Percentiles rank a stretch among this genome's conserved stretches.
phyloP scores from a whole-genome alignment of 1,140 invertebrate species.

The Wasmannia auropunctata region DNA sequence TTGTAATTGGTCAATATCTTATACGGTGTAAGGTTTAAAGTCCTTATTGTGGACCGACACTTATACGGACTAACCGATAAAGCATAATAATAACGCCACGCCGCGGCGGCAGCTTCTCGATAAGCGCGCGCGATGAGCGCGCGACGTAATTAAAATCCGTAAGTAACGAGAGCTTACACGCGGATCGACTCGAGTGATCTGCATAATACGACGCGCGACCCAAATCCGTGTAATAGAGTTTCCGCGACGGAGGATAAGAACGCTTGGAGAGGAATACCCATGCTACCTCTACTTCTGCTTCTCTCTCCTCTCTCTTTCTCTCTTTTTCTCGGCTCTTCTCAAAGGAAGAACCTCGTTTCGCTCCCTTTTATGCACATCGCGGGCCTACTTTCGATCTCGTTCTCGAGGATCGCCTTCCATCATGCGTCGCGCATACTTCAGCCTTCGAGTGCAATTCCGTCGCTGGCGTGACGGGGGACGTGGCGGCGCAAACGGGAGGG shows the following conservation, averaged over 20 bases:
- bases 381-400: conserved; percentile 72
- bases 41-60: too few relatives aligned
- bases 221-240: conserved; percentile 66
- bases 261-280: conserved; percentile 30
- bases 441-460: conserved; percentile 66
- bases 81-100: conserved; percentile 4
- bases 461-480: conserved; percentile 12
- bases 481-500: conserved; percentile 15
- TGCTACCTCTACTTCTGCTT: neutral
- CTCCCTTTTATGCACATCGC: conserved; percentile 47
- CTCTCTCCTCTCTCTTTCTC: neutral
- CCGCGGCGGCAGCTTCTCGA: conserved; percentile 11
- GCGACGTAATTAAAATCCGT: conserved; percentile 55
- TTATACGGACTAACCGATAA: neutral
- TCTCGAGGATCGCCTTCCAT: conserved; percentile 70
- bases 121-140: neutral
- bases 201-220: conserved; percentile 58
- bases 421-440: conserved; percentile 53
- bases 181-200: conserved; percentile 43
- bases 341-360: conserved; percentile 43
- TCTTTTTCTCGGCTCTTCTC: neutral
- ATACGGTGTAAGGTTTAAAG: too few relatives aligned
- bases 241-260: conserved; percentile 42
- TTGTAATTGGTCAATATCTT: too few relatives aligned
- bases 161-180: conserved; percentile 57